Evolutionary conservation across 1,140 invertebrate genomes (phyloP), one percentile per base, ranked within the genome.

Genomic region (Euura lappo): DNA sequence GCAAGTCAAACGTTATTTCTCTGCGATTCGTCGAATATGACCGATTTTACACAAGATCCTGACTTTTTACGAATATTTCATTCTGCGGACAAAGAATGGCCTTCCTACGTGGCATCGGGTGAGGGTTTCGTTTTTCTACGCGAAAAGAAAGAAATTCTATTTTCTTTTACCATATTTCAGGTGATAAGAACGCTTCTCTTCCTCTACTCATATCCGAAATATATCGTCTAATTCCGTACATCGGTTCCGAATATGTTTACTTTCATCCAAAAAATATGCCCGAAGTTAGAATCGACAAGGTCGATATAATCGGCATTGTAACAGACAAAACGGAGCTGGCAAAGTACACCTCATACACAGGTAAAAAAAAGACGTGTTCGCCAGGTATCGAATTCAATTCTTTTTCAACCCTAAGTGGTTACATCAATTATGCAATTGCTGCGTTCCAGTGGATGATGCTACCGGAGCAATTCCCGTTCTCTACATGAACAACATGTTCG

Each of bases 221-320:
- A 60, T 60, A 60, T 6, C 51, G 51, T 6, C 51, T 60, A n/a
- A 60, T 60, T 11, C 51, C 51, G 2, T 60, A 60, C 5, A 60
- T 60, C 13, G 51, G 51, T 8, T 60, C 51, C 3, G 51, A 60
- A 60, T 60, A 60, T 60, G 51, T 60, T 11, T n/a, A 60, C 13
- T 60, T 60, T 60, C 51, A 60, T n/a, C 51, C 51, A 5, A 60
- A 60, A 60, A 60, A 60, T 60, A 60, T 60, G 51, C 51, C 51
- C 6, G 4, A 60, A 11, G 51, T 60, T 60, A 60, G 13, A n/a
- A 60, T 60, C 10, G 51, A 60, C 13, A 60, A 60, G 13, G 13
- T 60, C 13, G 51, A 60, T 11, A 60, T 60, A 11, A 60, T 60
- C 13, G 51, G 51, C 3, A 60, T 60, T 60, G 51, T 60, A 8